Evolutionary conservation across 1,140 invertebrate genomes (phyloP), one percentile per base, ranked within the genome.

Genomic region (Xylocopa sonorina): DNA sequence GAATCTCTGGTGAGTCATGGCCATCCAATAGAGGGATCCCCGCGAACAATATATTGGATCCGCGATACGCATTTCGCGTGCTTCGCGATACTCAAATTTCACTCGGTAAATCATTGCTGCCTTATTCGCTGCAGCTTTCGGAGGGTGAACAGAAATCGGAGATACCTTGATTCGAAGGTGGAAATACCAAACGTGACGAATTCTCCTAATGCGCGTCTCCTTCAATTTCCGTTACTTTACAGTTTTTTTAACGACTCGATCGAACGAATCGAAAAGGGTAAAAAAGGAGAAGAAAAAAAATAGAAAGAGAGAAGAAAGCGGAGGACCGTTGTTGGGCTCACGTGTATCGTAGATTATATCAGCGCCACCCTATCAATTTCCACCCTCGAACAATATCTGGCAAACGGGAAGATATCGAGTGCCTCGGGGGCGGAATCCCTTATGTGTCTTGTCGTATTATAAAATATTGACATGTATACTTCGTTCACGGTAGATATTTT

Each of bases 61-160:
- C 78, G 67, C 85, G 81, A 87, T 87, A 87, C 84, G 85, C 84
- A 86, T 87, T 87, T 87, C 84, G 85, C 85, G 85, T 87, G 84
- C 78, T 80, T 87, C 78, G 72, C 82, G 85, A 81, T 87, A 87
- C 85, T 87, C 84, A 83, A 86, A 86, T 87, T 87, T 87, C 84
- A 81, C 32, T 51, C 78, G 60, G 71, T 86, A 87, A 87, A 87
- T 87, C 85, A 87, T 58, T 43, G 58, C 68, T 83, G 66, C 66
- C 66, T 79, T 77, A 53, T 51, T 71, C 48, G 74, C 27, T 78
- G 63, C 55, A 78, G 69, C 24, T 60, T 83, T 55, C 62, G 85
- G 83, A 82, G 76, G 76, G 83, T 68, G 67, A 71, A 68, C 75
- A 55, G 69, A 21, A 77, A 72, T 51, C 80, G 64, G 29, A n/a